phyloP scores from a whole-genome alignment of 2,888 invertebrate species.

The Drosophila fungiperda region DNA sequence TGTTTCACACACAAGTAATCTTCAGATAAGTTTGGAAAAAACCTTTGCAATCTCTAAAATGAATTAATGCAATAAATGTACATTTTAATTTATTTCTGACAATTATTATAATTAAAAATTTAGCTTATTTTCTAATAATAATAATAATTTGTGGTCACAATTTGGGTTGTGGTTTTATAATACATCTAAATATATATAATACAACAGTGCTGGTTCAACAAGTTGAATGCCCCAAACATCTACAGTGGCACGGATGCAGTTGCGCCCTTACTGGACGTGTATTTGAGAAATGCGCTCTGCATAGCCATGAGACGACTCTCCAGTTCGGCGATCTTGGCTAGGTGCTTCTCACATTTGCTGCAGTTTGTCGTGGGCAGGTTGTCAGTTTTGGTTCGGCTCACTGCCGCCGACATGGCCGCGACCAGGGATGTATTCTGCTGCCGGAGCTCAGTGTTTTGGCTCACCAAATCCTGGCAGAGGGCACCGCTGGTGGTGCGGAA shows the following conservation, averaged over 20 bases:
- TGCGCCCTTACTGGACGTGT: background rate
- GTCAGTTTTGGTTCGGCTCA: background rate
- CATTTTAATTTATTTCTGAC: too few species aligned
- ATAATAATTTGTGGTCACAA: conserved; percentile 25
- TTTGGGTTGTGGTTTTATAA: background rate
- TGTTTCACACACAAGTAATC: background rate
- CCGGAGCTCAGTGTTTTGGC: conserved; percentile 43
- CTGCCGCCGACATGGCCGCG: conserved; percentile 10
- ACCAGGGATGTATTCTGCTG: conserved; percentile 31
- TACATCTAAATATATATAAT: background rate
- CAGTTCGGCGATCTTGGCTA: conserved; percentile 20
- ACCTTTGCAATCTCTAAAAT: background rate
- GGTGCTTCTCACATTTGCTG: conserved; percentile 26
- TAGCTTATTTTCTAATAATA: background rate
- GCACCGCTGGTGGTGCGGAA: conserved; percentile 39
- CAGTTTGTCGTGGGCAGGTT: conserved; percentile 18
- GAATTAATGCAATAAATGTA: background rate
- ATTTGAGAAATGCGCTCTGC: background rate
- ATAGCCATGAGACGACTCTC: conserved; percentile 21
- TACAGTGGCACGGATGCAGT: background rate
- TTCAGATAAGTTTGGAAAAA: background rate
- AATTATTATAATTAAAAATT: background rate
- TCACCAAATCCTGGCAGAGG: conserved; percentile 41
- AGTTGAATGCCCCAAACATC: background rate
- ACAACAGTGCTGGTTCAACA: background rate